These are phyloP conservation scores for Eleginops maclovinus DNA, from an alignment of 2,113 vertebrate species.

Conservation along the genomic window DNA sequence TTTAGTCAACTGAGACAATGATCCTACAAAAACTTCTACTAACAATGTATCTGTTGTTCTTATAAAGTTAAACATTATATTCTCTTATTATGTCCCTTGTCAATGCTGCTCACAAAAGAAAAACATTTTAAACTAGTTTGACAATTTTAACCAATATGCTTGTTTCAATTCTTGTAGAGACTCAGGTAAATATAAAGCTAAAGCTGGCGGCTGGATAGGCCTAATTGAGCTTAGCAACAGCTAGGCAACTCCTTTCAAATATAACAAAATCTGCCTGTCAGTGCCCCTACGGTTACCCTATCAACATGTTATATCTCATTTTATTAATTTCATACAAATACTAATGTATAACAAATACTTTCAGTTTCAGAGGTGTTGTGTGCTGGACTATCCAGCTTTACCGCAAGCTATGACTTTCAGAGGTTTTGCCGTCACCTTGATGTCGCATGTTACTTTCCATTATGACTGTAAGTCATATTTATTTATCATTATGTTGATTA, in stretches of 20 bases:
- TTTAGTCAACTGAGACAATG: not conserved
- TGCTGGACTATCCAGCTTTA: not conserved
- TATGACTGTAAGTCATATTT: not conserved
- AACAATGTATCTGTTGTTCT: not conserved
- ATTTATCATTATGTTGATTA: not conserved
- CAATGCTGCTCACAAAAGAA: not conserved
- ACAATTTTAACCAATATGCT: not conserved
- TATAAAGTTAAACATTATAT: not conserved
- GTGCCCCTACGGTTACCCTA: not conserved
- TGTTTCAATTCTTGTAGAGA: not conserved
- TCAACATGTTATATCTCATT: not conserved
- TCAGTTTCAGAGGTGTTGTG: not conserved
- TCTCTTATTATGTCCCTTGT: not conserved
- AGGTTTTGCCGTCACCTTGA: not conserved
- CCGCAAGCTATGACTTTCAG: not conserved
- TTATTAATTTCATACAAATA: not conserved
- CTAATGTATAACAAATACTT: too few relatives aligned
- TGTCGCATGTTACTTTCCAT: not conserved
- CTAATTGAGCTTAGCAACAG: not conserved
- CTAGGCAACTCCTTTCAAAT: not conserved
- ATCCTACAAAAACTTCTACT: not conserved
- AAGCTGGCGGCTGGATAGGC: not conserved
- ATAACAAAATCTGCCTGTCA: not conserved
- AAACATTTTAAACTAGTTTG: too few relatives aligned
- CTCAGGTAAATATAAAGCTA: not conserved